Percentiles rank a stretch among this genome's conserved stretches.
Conservation (phyloP, 2,113 vertebrate genomes). For the Gymnorhina tibicen region DNA sequence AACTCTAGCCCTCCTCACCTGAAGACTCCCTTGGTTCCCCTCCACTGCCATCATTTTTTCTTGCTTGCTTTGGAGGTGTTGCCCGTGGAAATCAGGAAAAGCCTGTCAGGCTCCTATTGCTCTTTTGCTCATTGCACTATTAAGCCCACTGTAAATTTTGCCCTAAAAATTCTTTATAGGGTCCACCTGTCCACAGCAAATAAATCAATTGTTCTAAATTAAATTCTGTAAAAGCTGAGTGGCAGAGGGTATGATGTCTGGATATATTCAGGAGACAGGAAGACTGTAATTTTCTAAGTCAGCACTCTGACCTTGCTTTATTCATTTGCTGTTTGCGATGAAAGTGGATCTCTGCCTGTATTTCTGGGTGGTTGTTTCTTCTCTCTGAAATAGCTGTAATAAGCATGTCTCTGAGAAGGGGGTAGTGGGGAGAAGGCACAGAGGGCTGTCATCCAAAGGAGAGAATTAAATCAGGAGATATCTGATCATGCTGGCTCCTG, state of each 20-base stretch:
- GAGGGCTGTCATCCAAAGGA: conserved; percentile 15
- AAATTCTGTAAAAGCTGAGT: conserved; percentile 70
- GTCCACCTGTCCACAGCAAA: conserved; percentile 68
- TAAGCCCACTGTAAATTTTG: conserved; percentile 58
- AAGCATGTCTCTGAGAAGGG: conserved; percentile 12
- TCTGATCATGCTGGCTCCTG: conserved; percentile 19
- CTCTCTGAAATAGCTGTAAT: conserved; percentile 42
- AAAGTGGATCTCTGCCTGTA: conserved; percentile 50
- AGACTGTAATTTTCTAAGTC: conserved; percentile 75
- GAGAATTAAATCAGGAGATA: conserved; percentile 64
- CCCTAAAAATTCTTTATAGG: conserved; percentile 69
- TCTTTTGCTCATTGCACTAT: neutral
- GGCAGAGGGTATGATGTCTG: conserved; percentile 35
- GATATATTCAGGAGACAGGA: conserved; percentile 71
- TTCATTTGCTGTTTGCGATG: conserved; percentile 48
- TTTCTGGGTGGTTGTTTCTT: conserved; percentile 22
- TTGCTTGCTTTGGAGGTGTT: neutral
- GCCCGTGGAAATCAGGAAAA: neutral
- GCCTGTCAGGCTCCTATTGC: neutral
- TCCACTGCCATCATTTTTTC: neutral
- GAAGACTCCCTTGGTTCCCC: neutral
- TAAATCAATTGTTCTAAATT: conserved; percentile 78
- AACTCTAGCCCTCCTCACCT: neutral
- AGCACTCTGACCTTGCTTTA: conserved; percentile 69
- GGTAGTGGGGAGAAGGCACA: neutral